Evolutionary conservation across 2,888 invertebrate species (phyloP), one percentile per base, ranked within the genome.

Genomic region (Willowsia nigromaculata): DNA sequence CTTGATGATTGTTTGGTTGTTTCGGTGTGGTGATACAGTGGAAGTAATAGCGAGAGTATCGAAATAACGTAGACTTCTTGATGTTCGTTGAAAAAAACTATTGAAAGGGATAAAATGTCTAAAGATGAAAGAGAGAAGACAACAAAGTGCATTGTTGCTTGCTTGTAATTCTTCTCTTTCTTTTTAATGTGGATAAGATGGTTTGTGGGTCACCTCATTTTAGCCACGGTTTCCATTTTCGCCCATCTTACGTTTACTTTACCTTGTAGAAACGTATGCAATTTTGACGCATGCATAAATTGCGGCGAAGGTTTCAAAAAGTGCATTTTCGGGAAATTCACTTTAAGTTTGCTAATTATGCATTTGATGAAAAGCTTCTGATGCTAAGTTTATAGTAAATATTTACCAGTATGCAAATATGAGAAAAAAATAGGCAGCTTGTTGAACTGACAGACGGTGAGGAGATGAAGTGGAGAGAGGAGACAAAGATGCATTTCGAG

Each of bases 121-220:
- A 50, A 25, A 56, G 65, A 80, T 76, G 81, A 71, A 81, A 82
- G 78, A 30, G 68, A 86, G 65, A 71, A 80, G 53, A 86, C 47
- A 56, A 62, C 59, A 80, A 80, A 68, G 88, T 88, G 88, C 76
- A 88, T 88, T 87, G 87, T 87, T 87, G 47, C 18, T 47, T 40
- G 27, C 43, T 59, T 81, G 43, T 59, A 81, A 65, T 53, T 83
- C 74, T 68, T 33, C 56, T 62, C 74, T n/a, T 80, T 68, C 80
- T 81, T 71, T 81, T 86, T 53, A 22, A 30, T 37, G 82, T 62
- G 76, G 74, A 89, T 80, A 59, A 71, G 62, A 89, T 85, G 89
- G 89, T 89, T 89, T 89, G 89, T 89, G 89, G 89, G 89, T 89
- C 89, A 89, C 89, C 89, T 85, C 89, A 85, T 85, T 89, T 89